These are phyloP conservation scores for Hydrolagus affinis DNA, from an alignment of 2,113 vertebrate genomes.

Conservation along the genomic window DNA sequence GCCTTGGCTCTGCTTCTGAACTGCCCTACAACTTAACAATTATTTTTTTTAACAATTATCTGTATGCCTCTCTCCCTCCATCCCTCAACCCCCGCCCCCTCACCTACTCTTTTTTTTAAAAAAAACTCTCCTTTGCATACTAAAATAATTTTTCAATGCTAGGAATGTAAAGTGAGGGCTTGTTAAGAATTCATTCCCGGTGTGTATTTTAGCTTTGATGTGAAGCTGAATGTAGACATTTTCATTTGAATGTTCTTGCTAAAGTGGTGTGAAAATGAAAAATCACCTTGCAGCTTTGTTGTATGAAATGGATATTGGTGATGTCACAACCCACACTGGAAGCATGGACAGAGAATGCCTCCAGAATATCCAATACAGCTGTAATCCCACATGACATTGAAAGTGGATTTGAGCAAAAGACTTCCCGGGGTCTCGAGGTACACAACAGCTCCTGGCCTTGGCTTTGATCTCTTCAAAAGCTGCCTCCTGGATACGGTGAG, in stretches of 20 bases:
- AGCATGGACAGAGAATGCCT: slow-evolving; percentile 79
- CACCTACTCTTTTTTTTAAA: background rate
- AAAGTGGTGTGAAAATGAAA: background rate
- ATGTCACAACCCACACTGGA: slow-evolving; percentile 97
- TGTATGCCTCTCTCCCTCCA: background rate
- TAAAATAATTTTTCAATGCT: background rate
- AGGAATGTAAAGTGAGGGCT: background rate
- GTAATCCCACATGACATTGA: slow-evolving; percentile 95
- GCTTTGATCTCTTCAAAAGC: slow-evolving; percentile 99
- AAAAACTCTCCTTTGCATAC: background rate
- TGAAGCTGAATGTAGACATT: background rate
- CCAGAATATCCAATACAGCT: slow-evolving; percentile 93
- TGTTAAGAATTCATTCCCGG: background rate
- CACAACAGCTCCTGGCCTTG: slow-evolving; percentile 98
- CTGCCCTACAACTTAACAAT: background rate
- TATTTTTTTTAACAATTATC: background rate
- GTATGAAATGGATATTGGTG: slow-evolving; percentile 70
- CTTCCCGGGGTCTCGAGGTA: slow-evolving; percentile 97
- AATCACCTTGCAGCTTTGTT: background rate
- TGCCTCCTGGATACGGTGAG: slow-evolving; percentile 95
- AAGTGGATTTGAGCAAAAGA: slow-evolving; percentile 95
- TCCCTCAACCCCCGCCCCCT: background rate
- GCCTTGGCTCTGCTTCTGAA: background rate
- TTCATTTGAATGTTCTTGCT: background rate
- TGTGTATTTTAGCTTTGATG: background rate